A percentile compares a stretch with the other conserved stretches of the same genome.
Evolutionary conservation across 2,113 vertebrate species (phyloP).

Genomic region (Spermophilus dauricus): DNA sequence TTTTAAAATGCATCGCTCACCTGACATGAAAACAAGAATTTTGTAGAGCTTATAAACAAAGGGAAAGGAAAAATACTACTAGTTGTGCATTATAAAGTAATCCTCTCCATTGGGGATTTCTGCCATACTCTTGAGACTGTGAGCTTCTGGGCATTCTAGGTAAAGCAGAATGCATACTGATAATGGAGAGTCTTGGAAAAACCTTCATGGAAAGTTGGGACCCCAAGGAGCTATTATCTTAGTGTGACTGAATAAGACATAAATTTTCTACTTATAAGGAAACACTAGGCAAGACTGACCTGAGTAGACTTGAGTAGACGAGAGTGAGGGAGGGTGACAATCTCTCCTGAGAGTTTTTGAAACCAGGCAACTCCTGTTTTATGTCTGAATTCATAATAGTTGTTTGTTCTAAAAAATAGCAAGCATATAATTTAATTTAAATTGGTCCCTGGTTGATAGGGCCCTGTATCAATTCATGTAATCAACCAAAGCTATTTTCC

Average conservation of each 20-base stretch:
- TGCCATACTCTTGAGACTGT: not conserved
- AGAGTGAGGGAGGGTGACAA: not conserved
- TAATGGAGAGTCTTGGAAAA: not conserved
- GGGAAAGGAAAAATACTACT: not conserved
- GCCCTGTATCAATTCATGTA: not conserved
- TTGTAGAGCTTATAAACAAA: not conserved
- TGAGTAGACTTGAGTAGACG: not conserved
- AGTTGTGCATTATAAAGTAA: rapidly evolving
- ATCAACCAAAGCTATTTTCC: not conserved
- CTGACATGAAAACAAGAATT: not conserved
- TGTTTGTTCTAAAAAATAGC: conserved; percentile 33
- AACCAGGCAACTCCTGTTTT: not conserved
- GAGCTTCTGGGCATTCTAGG: not conserved
- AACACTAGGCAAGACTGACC: not conserved
- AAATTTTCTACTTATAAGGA: not conserved
- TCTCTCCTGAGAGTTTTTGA: not conserved
- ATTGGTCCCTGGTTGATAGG: not conserved
- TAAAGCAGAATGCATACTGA: not conserved
- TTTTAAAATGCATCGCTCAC: not conserved
- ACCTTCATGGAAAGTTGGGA: not conserved
- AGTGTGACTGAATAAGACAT: not conserved
- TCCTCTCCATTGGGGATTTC: not conserved
- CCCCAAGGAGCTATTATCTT: not conserved
- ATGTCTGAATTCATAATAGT: not conserved
- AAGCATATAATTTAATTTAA: conserved; percentile 10